These are phyloP conservation scores for Hypena proboscidalis DNA, from an alignment of 2,888 invertebrate species.

Conservation along the genomic window DNA sequence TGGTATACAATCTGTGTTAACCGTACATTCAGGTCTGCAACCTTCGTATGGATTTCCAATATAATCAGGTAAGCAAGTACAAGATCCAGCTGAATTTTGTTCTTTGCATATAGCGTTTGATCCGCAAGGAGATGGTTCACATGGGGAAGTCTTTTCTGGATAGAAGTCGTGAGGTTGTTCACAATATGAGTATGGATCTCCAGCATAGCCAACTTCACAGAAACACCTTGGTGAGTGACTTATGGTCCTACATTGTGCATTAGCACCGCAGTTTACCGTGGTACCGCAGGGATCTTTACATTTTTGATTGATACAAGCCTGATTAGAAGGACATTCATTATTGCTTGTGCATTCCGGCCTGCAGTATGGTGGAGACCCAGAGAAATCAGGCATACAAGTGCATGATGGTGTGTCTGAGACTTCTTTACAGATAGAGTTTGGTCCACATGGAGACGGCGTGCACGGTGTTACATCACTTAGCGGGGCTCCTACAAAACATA, in stretches of 20 bases:
- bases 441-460: conserved; percentile 89
- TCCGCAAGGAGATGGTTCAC: conserved; percentile 87
- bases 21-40: conserved; percentile 90
- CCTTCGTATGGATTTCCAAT: conserved; percentile 92
- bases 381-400: conserved; percentile 87
- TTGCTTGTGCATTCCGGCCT: conserved; percentile 90
- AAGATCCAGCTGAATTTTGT: conserved; percentile 86
- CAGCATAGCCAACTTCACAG: conserved; percentile 87
- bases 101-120: conserved; percentile 87
- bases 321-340: conserved; percentile 87
- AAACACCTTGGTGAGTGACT: conserved; percentile 92
- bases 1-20: conserved; percentile 90
- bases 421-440: conserved; percentile 86
- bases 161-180: conserved; percentile 67
- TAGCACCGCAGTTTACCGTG: conserved; percentile 87
- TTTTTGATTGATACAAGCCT: conserved; percentile 88
- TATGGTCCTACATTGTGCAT: conserved; percentile 89
- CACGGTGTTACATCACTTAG: conserved; percentile 86
- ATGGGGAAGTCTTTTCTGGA: conserved; percentile 81
- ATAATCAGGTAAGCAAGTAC: conserved; percentile 89
- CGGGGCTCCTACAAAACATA: conserved; percentile 71
- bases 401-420: conserved; percentile 87
- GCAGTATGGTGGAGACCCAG: conserved; percentile 91
- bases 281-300: conserved; percentile 88
- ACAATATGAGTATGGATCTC: conserved; percentile 89